Conservation (phyloP, 2,888 invertebrate genomes). For the Brachypterus glaber region DNA sequence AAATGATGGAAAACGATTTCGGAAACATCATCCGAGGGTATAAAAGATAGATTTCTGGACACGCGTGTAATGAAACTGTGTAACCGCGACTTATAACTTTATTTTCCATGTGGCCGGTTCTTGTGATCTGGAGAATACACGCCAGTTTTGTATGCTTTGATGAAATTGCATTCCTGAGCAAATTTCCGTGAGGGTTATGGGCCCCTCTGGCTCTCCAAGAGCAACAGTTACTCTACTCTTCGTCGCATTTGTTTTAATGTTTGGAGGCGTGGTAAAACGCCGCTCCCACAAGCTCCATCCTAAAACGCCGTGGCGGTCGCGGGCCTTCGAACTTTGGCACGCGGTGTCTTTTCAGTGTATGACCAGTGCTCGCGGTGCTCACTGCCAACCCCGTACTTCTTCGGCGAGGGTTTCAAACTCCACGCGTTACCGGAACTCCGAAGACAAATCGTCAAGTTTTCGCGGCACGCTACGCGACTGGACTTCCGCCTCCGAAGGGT, state of each 20-base stretch:
- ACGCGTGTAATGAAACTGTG: conserved; percentile 39
- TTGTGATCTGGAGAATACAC: conserved; percentile 39
- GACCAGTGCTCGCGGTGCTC: conserved; percentile 24
- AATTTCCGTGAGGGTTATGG: conserved; percentile 41
- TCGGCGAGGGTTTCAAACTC: too few species aligned
- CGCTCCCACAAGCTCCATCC: conserved; percentile 37
- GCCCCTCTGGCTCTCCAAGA: conserved; percentile 31
- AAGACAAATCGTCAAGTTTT: not conserved
- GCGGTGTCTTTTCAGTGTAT: conserved; percentile 28
- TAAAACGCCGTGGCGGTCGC: conserved; percentile 29
- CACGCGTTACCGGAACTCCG: not conserved
- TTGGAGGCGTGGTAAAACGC: conserved; percentile 38
- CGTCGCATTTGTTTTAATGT: conserved; percentile 39
- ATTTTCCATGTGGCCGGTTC: conserved; percentile 41
- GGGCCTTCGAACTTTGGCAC: conserved; percentile 25
- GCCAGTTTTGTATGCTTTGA: conserved; percentile 39
- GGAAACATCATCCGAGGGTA: too few species aligned
- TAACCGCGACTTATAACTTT: conserved; percentile 42
- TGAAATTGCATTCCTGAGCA: conserved; percentile 45
- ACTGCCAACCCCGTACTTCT: not conserved
- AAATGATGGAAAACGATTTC: too few species aligned
- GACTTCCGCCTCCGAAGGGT: not conserved
- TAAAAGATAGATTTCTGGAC: too few species aligned
- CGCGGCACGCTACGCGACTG: not conserved
- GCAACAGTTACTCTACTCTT: conserved; percentile 40